phyloP scores from a whole-genome alignment of 2,113 vertebrate species.

The Chlamydotis undulata region DNA sequence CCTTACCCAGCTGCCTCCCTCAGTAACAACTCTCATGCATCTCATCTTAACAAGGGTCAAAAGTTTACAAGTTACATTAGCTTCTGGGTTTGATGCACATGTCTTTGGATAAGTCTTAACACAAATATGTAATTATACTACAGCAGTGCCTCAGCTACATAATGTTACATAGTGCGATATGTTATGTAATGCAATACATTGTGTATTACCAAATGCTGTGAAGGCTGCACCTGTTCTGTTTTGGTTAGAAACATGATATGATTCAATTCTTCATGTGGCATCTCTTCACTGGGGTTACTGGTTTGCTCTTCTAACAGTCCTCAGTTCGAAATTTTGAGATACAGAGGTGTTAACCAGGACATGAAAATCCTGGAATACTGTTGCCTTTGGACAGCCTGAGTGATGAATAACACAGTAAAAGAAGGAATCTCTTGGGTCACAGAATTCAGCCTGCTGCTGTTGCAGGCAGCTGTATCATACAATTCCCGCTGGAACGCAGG shows the following conservation, averaged over 20 bases:
- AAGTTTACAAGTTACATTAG: constrained; percentile 54
- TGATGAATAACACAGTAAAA: background rate
- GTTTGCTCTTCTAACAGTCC: background rate
- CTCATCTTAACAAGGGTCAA: constrained; percentile 56
- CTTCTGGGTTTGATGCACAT: constrained; percentile 41
- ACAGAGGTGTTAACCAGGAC: background rate
- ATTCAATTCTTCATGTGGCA: background rate
- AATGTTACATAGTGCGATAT: background rate
- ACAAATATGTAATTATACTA: background rate
- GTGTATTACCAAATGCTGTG: background rate
- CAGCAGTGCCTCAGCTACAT: background rate
- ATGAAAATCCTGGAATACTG: background rate
- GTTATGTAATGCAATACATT: background rate
- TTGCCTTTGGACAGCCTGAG: background rate
- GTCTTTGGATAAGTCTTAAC: constrained; percentile 42
- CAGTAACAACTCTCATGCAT: constrained; percentile 42
- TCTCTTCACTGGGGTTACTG: background rate
- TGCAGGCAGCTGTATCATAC: background rate
- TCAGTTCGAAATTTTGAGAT: background rate
- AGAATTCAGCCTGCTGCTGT: background rate
- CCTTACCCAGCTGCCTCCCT: constrained; percentile 38
- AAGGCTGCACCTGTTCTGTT: background rate
- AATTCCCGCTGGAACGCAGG: background rate
- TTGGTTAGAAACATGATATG: background rate
- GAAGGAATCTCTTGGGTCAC: background rate